Evolutionary conservation across 2,113 vertebrate genomes (phyloP).

Genomic region (Chaenogobius annularis): DNA sequence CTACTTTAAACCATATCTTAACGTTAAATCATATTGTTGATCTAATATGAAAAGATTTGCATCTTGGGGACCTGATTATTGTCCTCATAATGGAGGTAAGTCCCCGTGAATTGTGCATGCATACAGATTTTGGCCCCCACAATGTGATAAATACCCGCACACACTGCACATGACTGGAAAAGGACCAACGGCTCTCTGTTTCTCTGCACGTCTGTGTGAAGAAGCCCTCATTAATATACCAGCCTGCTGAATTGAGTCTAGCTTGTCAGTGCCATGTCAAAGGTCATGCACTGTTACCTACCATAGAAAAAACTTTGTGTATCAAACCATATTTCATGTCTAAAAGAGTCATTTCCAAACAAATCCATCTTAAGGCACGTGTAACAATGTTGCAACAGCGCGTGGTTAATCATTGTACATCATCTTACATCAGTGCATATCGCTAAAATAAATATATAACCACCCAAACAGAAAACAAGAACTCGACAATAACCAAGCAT

Average conservation of each 20-base stretch:
- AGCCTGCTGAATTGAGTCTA: constrained; percentile 34
- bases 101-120: too few relatives aligned
- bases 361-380: constrained; percentile 14
- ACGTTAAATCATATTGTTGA: too few relatives aligned
- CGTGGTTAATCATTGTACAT: constrained; percentile 60
- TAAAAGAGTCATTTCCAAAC: constrained; percentile 45
- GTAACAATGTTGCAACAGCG: constrained; percentile 39
- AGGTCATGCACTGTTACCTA: constrained; percentile 23
- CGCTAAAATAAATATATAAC: constrained; percentile 32
- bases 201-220: constrained; percentile 59
- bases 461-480: constrained; percentile 4
- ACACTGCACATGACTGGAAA: constrained; percentile 47
- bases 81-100: too few relatives aligned
- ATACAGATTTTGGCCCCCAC: too few relatives aligned
- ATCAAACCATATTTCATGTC: constrained; percentile 47
- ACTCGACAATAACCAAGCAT: neutral
- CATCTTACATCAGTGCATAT: constrained; percentile 30
- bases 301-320: constrained; percentile 1
- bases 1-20: too few relatives aligned
- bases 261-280: constrained; percentile 37
- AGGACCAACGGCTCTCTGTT: constrained; percentile 29
- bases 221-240: constrained; percentile 28
- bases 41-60: too few relatives aligned
- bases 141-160: neutral
- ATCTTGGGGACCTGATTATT: too few relatives aligned